Conservation (phyloP, 2,113 vertebrate species). For the Anas platyrhynchos region DNA sequence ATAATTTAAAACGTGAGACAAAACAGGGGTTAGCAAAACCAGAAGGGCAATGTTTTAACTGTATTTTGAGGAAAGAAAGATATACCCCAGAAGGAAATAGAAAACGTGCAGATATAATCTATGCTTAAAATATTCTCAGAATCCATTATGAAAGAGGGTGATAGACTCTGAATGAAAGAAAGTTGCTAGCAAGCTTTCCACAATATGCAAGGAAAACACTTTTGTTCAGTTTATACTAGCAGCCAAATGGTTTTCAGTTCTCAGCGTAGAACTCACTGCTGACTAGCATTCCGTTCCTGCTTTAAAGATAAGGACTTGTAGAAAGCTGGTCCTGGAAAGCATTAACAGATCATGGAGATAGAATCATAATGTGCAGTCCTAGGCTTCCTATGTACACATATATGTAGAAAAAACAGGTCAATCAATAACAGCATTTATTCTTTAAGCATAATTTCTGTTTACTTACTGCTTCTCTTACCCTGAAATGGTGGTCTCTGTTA, state of each 20-base stretch:
- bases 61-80: background rate
- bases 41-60: background rate
- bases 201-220: background rate
- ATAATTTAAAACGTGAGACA: background rate
- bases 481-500: background rate
- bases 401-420: background rate
- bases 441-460: background rate
- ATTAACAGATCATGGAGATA: background rate
- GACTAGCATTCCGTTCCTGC: background rate
- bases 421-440: background rate
- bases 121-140: constrained; percentile 27
- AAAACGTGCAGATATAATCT: constrained; percentile 45
- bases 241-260: constrained; percentile 2
- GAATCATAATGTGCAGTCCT: background rate
- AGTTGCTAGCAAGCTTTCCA: background rate
- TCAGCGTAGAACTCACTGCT: background rate
- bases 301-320: constrained; percentile 2
- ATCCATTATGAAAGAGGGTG: background rate
- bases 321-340: background rate
- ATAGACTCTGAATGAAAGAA: constrained; percentile 2
- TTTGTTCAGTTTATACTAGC: background rate
- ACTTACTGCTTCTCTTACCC: background rate
- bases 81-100: background rate
- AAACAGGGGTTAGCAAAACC: constrained; percentile 15
- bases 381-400: background rate